Evolutionary conservation across 2,797 vertebrate species (phyloP), one percentile per base, ranked within the genome.

Genomic region (Erethizon dorsatum): DNA sequence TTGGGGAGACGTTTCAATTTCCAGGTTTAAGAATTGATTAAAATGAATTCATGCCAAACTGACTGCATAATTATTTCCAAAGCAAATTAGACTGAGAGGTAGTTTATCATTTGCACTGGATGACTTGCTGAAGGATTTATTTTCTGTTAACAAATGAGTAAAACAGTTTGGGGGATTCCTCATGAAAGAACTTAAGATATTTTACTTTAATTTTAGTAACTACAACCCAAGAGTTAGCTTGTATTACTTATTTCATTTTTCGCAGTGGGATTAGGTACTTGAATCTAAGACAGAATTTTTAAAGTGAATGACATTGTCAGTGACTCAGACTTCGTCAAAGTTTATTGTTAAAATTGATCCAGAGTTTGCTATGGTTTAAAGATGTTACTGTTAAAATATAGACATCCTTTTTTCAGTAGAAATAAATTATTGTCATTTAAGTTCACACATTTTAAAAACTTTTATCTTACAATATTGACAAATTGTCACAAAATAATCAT

Each of bases 131-230:
- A 95, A 95, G 28, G 85, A 95, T 91, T 94, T 96, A 93, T 96
- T 90, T 95, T 95, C 65, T 91, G 20, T 92, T 86, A 95, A 96
- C 88, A 95, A 91, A 91, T 61, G 85, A 95, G 15, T 73, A 14
- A 94, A 95, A 88, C 37, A 83, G 45, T 71, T 87, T 94, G 45
- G 37, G 15, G 11, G 50, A 89, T 90, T 92, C 69, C 31, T 41
- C 90, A 69, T 71, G 47, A 88, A 69, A 52, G 63, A 91, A 88
- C 5, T 59, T 93, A 41, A 94, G 94, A 69, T 88, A 78, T 91
- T 95, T 95, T 84, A 80, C 54, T 96, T 88, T 94, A 67, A 71
- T n/a, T 52, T 96, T 77, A 93, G 77, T 94, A 67, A 73, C 31
- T 94, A 15, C 18, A 91, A 91, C 91, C 63, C n/a, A 96, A 97